Base-by-base conservation (phyloP, 1,140 invertebrate species). In the Philopotamus ludificatus region DNA sequence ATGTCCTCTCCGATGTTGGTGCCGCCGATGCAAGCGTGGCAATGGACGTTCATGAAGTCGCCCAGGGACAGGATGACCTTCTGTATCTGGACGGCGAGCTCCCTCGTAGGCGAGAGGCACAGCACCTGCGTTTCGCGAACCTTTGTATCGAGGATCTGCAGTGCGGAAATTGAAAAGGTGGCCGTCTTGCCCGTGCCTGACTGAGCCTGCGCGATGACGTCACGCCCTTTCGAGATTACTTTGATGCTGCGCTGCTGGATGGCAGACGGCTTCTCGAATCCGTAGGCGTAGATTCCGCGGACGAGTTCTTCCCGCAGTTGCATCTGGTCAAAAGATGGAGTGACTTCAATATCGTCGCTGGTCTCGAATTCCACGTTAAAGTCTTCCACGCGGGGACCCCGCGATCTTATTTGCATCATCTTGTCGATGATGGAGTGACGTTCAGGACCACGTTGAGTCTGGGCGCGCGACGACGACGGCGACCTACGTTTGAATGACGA, bases 331-430 rank as follows among this genome's bases (percentile, higher is more conserved):
- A 99, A 99, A 26, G 94, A 95, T 42, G 94, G 92, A 81, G 98
- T 94, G 41, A 99, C 95, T 89, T 98, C 96, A 87, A 99, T 97
- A 3, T n/a, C n/a, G n/a, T n/a, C n/a, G n/a, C 94, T 98, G 0
- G 97, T 99, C 83, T 99, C 97, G 79, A 99, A 99, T 80, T 98
- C 95, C n/a, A n/a, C n/a, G n/a, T n/a, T n/a, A n/a, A n/a, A n/a
- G n/a, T n/a, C n/a, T n/a, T n/a, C n/a, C n/a, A n/a, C n/a, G n/a
- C n/a, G n/a, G n/a, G n/a, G n/a, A n/a, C n/a, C n/a, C n/a, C n/a
- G n/a, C n/a, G n/a, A n/a, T n/a, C n/a, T n/a, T n/a, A n/a, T n/a
- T n/a, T n/a, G n/a, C n/a, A n/a, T n/a, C n/a, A n/a, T n/a, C n/a
- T n/a, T n/a, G n/a, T n/a, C n/a, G n/a, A n/a, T n/a, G n/a, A n/a